Percentiles rank a stretch among this genome's conserved stretches.
phyloP scores from a whole-genome alignment of 2,888 invertebrate genomes.

The Druceiella hillmani region DNA sequence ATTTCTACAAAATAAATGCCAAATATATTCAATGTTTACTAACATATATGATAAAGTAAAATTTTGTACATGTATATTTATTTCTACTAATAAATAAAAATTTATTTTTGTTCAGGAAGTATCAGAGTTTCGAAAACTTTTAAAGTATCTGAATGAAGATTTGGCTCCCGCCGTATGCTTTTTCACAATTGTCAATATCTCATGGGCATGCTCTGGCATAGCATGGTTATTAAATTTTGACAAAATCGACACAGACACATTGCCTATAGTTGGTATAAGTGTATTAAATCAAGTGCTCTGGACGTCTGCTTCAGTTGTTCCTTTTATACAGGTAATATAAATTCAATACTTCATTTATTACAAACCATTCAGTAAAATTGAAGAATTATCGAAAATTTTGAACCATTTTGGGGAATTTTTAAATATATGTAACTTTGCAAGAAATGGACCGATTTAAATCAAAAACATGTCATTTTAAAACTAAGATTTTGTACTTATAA shows the following conservation, averaged over 20 bases:
- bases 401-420: not conserved
- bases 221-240: conserved; percentile 62
- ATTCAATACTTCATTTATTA: conserved; percentile 4
- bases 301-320: conserved; percentile 59
- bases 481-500: no score
- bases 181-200: conserved; percentile 68
- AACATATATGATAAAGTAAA: no score
- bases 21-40: no score
- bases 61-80: no score
- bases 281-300: conserved; percentile 58
- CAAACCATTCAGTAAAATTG: conserved; percentile 1
- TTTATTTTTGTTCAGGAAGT: conserved; percentile 56
- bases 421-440: not conserved
- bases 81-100: no score
- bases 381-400: not conserved
- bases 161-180: conserved; percentile 72
- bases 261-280: conserved; percentile 54
- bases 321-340: conserved; percentile 62
- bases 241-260: conserved; percentile 51
- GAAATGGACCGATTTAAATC: no score
- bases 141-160: conserved; percentile 72
- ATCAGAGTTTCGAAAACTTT: conserved; percentile 69
- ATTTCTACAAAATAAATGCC: no score
- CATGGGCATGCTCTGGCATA: conserved; percentile 66
- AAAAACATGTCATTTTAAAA: no score